phyloP scores from a whole-genome alignment of 1,140 invertebrate genomes.

The Atta cephalotes region DNA sequence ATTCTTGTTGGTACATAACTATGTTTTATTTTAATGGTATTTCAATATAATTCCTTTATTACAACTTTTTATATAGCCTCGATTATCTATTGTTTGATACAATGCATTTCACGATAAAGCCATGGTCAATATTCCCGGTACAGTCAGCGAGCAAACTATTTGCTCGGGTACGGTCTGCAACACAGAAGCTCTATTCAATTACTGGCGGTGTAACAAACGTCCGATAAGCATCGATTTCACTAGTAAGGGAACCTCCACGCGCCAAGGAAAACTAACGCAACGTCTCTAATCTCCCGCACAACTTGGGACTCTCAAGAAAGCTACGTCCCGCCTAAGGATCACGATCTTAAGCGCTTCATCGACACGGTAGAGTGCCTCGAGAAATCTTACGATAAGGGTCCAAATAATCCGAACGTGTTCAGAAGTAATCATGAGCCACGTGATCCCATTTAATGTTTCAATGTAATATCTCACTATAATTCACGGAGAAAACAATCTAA shows the following conservation, averaged over 20 bases:
- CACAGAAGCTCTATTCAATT: constrained; percentile 60
- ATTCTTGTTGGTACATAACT: neutral
- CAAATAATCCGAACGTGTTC: constrained; percentile 51
- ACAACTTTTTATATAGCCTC: neutral
- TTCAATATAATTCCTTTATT: constrained; percentile 1
- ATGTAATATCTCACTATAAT: constrained; percentile 41
- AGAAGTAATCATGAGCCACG: constrained; percentile 50
- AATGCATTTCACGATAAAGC: constrained; percentile 47
- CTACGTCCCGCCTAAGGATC: constrained; percentile 36
- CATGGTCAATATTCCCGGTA: constrained; percentile 33
- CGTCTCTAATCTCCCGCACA: constrained; percentile 42
- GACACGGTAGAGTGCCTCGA: constrained; percentile 5
- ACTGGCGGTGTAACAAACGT: constrained; percentile 42
- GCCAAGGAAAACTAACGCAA: constrained; percentile 59
- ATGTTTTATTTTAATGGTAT: neutral
- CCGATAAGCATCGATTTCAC: constrained; percentile 58
- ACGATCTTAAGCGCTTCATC: constrained; percentile 20
- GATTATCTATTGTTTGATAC: constrained; percentile 30
- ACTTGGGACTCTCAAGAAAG: constrained; percentile 38
- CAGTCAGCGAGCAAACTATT: constrained; percentile 48
- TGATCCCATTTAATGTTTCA: constrained; percentile 50
- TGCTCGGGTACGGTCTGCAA: constrained; percentile 37
- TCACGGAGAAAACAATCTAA: constrained; percentile 4
- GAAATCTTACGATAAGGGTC: constrained; percentile 38
- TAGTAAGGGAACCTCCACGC: constrained; percentile 38